Evolutionary conservation across 2,113 vertebrate species (phyloP).

Genomic region (Paradoxurus hermaphroditus): DNA sequence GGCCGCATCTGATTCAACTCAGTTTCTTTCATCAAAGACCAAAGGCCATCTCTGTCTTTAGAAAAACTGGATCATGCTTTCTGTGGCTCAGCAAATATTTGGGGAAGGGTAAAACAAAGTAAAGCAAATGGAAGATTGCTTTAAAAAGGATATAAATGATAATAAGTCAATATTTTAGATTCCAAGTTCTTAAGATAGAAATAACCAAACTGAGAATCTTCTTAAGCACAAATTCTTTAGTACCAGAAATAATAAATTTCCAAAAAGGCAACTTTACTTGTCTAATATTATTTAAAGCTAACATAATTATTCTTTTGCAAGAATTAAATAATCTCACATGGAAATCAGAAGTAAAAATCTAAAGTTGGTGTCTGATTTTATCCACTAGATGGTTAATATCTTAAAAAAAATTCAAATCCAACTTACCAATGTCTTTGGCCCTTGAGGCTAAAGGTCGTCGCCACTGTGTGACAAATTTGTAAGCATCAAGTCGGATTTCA

Average conservation of each 20-base stretch:
- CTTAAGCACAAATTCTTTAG: neutral
- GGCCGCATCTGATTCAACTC: neutral
- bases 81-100: neutral
- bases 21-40: neutral
- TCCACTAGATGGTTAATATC: neutral
- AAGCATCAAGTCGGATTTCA: slow-evolving; percentile 96
- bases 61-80: neutral
- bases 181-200: neutral
- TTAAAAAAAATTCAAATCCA: neutral
- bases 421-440: slow-evolving; percentile 96
- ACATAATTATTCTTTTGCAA: neutral
- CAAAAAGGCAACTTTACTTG: neutral
- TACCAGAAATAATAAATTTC: neutral
- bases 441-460: slow-evolving; percentile 93
- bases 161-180: neutral
- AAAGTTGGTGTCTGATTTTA: neutral
- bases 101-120: neutral
- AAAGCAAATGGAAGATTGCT: neutral
- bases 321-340: neutral
- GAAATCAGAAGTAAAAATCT: neutral
- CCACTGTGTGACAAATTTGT: slow-evolving; percentile 98
- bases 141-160: neutral
- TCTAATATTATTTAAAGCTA: neutral
- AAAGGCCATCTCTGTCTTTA: neutral
- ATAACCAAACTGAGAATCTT: neutral